These are phyloP conservation scores for Pygoscelis adeliae DNA, from an alignment of 2,113 vertebrate species.

Conservation along the genomic window DNA sequence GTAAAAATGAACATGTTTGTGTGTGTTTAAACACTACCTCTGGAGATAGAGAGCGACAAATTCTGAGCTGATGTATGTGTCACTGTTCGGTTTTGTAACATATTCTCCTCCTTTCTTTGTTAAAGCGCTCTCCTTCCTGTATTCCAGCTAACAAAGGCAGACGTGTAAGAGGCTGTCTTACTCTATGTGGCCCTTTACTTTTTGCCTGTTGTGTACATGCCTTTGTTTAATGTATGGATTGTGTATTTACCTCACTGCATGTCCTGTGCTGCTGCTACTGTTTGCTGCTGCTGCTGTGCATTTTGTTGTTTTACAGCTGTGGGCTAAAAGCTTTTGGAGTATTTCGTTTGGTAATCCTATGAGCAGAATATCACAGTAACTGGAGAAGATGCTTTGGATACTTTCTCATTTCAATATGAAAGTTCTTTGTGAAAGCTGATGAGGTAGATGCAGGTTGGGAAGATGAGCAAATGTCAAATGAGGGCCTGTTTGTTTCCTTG, in stretches of 20 bases:
- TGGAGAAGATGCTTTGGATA: not conserved
- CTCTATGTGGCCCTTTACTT: slow-evolving; percentile 67
- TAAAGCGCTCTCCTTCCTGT: slow-evolving; percentile 94
- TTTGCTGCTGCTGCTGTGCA: slow-evolving; percentile 59
- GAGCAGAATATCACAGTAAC: not conserved
- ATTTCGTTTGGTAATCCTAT: slow-evolving; percentile 2
- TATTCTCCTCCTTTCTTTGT: slow-evolving; percentile 83
- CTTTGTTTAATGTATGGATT: slow-evolving; percentile 64
- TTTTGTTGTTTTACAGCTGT: slow-evolving; percentile 55
- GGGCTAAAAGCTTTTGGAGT: slow-evolving; percentile 66
- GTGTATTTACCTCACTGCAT: slow-evolving; percentile 64
- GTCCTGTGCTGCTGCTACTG: slow-evolving; percentile 61
- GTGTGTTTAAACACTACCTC: slow-evolving; percentile 5
- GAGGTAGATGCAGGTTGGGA: not conserved
- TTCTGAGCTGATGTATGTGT: not conserved
- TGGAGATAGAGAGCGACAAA: not conserved
- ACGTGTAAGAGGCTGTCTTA: slow-evolving; percentile 92
- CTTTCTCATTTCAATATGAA: not conserved
- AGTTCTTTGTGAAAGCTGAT: not conserved
- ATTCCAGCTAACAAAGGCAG: slow-evolving; percentile 96
- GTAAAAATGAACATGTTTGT: not conserved
- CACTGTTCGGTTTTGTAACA: slow-evolving; percentile 72
- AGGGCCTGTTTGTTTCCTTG: not conserved
- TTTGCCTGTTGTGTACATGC: slow-evolving; percentile 75
- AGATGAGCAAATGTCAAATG: not conserved